phyloP scores from a whole-genome alignment of 2,113 vertebrate species.

The Scytalopus superciliaris region DNA sequence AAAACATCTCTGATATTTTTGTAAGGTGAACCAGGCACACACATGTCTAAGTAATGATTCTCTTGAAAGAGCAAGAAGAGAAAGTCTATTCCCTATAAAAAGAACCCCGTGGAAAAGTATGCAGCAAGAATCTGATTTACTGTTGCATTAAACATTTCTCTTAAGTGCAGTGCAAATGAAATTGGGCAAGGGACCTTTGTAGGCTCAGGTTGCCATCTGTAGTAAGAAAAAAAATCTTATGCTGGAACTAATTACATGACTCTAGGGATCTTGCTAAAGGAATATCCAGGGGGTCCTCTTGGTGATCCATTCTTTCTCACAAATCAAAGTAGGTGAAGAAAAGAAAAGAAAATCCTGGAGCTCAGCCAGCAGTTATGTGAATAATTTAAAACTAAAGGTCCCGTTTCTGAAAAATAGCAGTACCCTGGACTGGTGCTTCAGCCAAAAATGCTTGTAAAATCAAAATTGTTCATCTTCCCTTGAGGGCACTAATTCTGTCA shows the following conservation, averaged over 20 bases:
- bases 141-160: not conserved
- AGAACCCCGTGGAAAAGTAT: not conserved
- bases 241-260: not conserved
- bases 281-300: not conserved
- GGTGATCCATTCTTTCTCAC: not conserved
- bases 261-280: not conserved
- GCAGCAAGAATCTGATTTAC: not conserved
- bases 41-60: not conserved
- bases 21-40: not conserved
- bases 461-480: slow-evolving; percentile 17
- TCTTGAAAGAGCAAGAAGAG: not conserved
- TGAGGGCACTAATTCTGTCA: slow-evolving; percentile 1
- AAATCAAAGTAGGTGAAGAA: not conserved
- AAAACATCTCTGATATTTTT: not conserved
- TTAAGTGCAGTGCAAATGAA: not conserved
- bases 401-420: not conserved
- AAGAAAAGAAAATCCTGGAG: slow-evolving; percentile 2
- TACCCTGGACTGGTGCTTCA: not conserved
- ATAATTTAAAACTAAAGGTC: slow-evolving; percentile 7
- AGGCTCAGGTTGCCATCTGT: not conserved
- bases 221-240: not conserved
- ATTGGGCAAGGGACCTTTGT: not conserved
- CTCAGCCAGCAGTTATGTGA: not conserved
- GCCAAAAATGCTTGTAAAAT: slow-evolving; percentile 50
- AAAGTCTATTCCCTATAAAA: not conserved